Conservation (phyloP, 1,140 invertebrate genomes). For the Lepidostoma basale region DNA sequence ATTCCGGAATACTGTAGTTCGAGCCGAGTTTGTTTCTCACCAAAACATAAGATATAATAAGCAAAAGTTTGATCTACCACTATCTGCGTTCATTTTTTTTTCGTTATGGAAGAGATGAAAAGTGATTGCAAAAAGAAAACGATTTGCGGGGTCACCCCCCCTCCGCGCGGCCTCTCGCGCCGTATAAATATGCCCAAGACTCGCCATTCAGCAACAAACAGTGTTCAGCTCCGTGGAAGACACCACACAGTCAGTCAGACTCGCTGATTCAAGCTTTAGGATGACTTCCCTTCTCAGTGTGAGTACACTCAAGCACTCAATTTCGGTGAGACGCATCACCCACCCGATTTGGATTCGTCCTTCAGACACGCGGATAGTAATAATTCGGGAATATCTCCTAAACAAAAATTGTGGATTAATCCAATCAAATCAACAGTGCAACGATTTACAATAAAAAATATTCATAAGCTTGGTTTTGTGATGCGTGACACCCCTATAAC, state of each 20-base stretch:
- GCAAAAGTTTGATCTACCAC: conserved; percentile 24
- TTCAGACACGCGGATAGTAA: no score
- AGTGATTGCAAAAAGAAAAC: conserved; percentile 38
- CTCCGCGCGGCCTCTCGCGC: conserved; percentile 16
- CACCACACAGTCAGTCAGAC: neutral
- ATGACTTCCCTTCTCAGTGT: conserved; percentile 19
- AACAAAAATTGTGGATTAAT: no score
- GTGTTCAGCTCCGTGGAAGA: conserved; percentile 2
- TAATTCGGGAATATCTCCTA: no score
- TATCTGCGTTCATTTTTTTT: conserved; percentile 26
- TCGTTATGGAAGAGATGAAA: conserved; percentile 27
- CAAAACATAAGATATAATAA: conserved; percentile 1
- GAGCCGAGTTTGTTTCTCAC: no score
- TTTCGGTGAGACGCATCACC: no score
- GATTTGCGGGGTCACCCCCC: conserved; percentile 28
- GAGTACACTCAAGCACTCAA: conserved; percentile 12
- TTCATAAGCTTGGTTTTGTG: no score
- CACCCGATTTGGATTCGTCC: no score
- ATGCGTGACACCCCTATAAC: no score
- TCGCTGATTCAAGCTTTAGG: neutral
- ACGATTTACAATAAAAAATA: no score
- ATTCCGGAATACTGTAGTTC: no score
- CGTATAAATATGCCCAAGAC: conserved; percentile 15
- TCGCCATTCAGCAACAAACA: conserved; percentile 8
- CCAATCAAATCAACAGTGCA: no score